Evolutionary conservation across 2,888 invertebrate genomes (phyloP).

Genomic region (Chloroclysta siterata): DNA sequence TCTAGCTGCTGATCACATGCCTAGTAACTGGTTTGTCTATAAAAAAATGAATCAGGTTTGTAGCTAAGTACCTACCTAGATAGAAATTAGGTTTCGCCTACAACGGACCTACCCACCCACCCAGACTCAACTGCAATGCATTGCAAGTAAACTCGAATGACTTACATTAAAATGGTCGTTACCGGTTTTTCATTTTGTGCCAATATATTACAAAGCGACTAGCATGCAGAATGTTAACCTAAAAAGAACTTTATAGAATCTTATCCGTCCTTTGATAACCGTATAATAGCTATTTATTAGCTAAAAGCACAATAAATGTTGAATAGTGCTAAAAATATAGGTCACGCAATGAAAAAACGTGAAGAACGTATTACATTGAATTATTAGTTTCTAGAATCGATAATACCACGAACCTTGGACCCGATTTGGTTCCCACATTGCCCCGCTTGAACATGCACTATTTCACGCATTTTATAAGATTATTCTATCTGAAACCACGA

Average conservation of each 20-base stretch:
- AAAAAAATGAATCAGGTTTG: no score
- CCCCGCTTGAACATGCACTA: conserved; percentile 96
- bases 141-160: background rate
- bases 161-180: background rate
- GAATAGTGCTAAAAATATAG: conserved; percentile 2
- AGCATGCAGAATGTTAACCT: conserved; percentile 18
- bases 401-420: conserved; percentile 88
- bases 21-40: no score
- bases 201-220: background rate
- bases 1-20: no score
- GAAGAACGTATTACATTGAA: background rate
- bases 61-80: no score
- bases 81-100: no score
- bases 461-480: conserved; percentile 91
- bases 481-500: background rate
- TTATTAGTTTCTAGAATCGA: conserved; percentile 12
- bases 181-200: background rate
- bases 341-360: conserved; percentile 16
- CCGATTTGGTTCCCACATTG: conserved; percentile 98
- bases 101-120: no score
- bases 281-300: no score
- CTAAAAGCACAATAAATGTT: background rate
- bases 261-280: background rate
- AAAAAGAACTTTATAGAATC: conserved; percentile 1
- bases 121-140: background rate